Evolutionary conservation across 2,888 invertebrate genomes (phyloP).

Genomic region (Chironomus riparius): DNA sequence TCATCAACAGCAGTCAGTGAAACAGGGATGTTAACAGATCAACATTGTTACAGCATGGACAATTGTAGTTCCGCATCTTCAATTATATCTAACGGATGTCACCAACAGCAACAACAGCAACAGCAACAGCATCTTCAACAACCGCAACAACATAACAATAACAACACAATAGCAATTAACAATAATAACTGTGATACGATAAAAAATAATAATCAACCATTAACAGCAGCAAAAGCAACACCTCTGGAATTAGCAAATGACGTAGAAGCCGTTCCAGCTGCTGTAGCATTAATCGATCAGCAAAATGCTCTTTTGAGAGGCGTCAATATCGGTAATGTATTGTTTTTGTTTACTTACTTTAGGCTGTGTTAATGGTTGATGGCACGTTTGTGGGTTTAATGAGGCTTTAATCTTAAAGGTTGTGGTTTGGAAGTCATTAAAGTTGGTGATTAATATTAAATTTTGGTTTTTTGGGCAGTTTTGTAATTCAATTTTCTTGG

Average conservation of each 20-base stretch:
- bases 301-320: slow-evolving; percentile 44
- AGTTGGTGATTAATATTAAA: too few relatives aligned
- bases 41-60: neutral
- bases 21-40: slow-evolving; percentile 37
- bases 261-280: slow-evolving; percentile 12
- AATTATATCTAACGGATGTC: neutral
- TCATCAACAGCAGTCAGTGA: slow-evolving; percentile 32
- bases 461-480: too few relatives aligned
- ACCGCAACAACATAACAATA: slow-evolving; percentile 1
- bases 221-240: slow-evolving; percentile 1
- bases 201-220: slow-evolving; percentile 25
- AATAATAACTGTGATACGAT: slow-evolving; percentile 28
- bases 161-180: slow-evolving; percentile 26
- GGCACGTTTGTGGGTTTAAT: too few relatives aligned
- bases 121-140: neutral
- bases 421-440: too few relatives aligned
- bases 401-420: too few relatives aligned
- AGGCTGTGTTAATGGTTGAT: neutral
- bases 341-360: neutral
- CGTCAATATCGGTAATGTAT: slow-evolving; percentile 47
- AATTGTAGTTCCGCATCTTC: neutral
- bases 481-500: too few relatives aligned
- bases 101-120: neutral
- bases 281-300: slow-evolving; percentile 14
- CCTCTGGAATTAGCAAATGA: slow-evolving; percentile 18